phyloP scores from a whole-genome alignment of 1,140 invertebrate genomes.

The Aricia agestis region DNA sequence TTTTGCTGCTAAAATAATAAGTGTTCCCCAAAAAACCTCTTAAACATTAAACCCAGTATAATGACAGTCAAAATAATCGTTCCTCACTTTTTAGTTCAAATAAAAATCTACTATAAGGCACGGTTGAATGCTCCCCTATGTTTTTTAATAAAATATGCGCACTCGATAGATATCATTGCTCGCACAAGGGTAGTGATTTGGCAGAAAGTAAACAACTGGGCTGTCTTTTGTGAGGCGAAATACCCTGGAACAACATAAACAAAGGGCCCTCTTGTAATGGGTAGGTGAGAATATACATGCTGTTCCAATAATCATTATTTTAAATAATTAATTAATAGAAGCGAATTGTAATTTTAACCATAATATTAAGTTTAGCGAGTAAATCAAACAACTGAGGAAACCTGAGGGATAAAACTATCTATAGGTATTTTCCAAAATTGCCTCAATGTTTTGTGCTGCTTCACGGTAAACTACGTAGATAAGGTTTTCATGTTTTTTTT shows the following conservation, averaged over 20 bases:
- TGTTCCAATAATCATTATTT: constrained; percentile 25
- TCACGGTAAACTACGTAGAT: too few relatives aligned
- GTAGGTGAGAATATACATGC: constrained; percentile 55
- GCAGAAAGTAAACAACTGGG: constrained; percentile 67
- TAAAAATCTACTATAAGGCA: constrained; percentile 21
- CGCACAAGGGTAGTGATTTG: constrained; percentile 62
- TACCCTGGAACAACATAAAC: constrained; percentile 70
- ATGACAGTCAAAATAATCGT: background rate
- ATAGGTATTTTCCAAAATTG: too few relatives aligned
- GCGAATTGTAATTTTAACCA: too few relatives aligned
- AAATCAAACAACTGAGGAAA: too few relatives aligned
- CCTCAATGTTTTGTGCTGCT: too few relatives aligned
- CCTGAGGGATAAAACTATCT: too few relatives aligned
- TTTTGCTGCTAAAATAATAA: constrained; percentile 54
- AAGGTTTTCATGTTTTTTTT: too few relatives aligned
- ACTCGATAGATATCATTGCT: constrained; percentile 65
- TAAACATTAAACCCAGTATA: constrained; percentile 21
- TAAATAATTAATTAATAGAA: too few relatives aligned
- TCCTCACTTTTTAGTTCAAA: constrained; percentile 19
- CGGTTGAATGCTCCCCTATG: constrained; percentile 44
- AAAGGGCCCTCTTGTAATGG: constrained; percentile 51
- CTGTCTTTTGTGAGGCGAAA: constrained; percentile 60
- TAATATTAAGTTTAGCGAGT: too few relatives aligned
- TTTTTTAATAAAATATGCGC: constrained; percentile 70
- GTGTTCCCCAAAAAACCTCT: constrained; percentile 21